Evolutionary conservation across 2,797 vertebrate species (phyloP).

Genomic region (Hoplostethus atlanticus): DNA sequence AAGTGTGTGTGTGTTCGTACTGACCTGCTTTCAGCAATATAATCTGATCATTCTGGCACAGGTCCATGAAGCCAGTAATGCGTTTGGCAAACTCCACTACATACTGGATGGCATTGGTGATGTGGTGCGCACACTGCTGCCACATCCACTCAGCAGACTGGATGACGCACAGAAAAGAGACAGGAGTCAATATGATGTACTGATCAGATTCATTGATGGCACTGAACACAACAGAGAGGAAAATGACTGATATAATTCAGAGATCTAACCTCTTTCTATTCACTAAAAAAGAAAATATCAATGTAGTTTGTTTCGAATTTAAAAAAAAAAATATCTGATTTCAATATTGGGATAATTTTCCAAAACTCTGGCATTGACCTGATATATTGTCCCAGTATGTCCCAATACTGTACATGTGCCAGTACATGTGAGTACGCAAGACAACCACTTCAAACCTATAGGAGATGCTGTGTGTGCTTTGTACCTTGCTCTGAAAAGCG

Average conservation of each 20-base stretch:
- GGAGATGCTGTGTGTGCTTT: neutral
- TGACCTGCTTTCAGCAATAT: constrained; percentile 95
- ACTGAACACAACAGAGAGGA: neutral
- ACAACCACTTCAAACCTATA: neutral
- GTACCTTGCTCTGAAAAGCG: constrained; percentile 90
- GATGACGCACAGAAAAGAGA: constrained; percentile 19
- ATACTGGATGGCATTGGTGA: constrained; percentile 94
- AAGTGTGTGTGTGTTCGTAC: constrained; percentile 45
- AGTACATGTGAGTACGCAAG: neutral
- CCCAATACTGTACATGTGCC: neutral
- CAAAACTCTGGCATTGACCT: neutral
- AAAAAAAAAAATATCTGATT: neutral
- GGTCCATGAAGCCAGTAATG: constrained; percentile 93
- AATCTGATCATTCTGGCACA: constrained; percentile 96
- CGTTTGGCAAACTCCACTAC: constrained; percentile 96
- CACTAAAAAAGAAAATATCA: neutral
- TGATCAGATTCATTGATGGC: neutral
- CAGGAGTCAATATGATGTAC: neutral
- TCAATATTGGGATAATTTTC: no score
- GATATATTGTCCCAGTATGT: neutral
- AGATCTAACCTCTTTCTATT: neutral
- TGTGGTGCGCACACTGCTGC: constrained; percentile 92
- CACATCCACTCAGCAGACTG: constrained; percentile 94
- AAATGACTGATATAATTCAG: no score
- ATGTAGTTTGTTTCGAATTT: no score